A percentile compares a stretch with the other conserved stretches of the same genome.
phyloP scores from a whole-genome alignment of 2,797 vertebrate species.

The Astyanax mexicanus region DNA sequence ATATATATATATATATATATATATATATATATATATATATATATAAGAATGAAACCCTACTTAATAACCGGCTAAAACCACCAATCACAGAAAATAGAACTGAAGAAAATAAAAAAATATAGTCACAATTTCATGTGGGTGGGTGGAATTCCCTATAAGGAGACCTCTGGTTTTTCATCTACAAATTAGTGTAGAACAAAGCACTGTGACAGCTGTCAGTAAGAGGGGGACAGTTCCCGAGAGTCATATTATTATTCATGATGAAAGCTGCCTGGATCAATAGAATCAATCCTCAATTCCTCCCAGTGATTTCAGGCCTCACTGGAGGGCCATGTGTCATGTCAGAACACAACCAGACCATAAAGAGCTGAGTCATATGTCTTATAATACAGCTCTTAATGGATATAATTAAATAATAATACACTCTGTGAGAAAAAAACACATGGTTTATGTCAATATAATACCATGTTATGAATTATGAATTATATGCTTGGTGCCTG shows the following conservation, averaged over 20 bases:
- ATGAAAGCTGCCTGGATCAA: slow-evolving; percentile 31
- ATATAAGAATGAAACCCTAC: no score
- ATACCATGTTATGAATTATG: no score
- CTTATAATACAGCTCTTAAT: background rate
- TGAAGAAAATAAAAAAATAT: background rate
- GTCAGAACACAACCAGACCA: background rate
- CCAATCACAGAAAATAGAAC: no score
- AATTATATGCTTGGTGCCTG: no score
- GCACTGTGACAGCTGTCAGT: slow-evolving; percentile 1
- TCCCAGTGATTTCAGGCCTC: background rate
- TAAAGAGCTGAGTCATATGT: slow-evolving; percentile 10
- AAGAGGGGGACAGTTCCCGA: background rate
- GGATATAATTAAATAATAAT: background rate
- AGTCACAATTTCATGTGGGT: background rate
- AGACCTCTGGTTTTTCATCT: background rate
- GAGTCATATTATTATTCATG: background rate
- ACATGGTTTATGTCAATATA: no score
- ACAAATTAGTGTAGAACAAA: slow-evolving; percentile 21
- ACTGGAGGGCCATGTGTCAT: background rate
- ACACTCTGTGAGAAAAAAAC: background rate
- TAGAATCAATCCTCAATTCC: slow-evolving; percentile 20
- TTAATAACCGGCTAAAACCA: no score
- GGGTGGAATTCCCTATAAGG: background rate
- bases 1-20: no score
- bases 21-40: no score